phyloP scores from a whole-genome alignment of 37 sponge, comb jelly and placozoan species.

The Beroe forskalii region DNA sequence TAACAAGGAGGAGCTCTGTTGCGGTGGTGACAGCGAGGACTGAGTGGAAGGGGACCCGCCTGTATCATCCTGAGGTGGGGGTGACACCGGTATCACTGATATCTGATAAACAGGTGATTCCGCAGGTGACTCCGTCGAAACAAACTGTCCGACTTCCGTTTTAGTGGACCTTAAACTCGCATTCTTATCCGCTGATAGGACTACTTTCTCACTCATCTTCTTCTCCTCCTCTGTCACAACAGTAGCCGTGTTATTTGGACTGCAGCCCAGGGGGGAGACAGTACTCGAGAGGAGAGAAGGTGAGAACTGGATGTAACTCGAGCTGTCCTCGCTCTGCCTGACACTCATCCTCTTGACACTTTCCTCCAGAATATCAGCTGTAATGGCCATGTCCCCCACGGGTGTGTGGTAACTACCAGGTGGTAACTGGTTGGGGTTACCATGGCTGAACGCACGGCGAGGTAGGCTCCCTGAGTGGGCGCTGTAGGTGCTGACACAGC shows the following conservation, averaged over 20 bases:
- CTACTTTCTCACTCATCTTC: background rate
- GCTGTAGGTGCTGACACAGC: constrained; percentile 21
- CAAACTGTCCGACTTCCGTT: background rate
- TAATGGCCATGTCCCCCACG: background rate
- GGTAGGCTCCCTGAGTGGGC: background rate
- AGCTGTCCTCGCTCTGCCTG: background rate
- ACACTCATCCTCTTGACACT: background rate
- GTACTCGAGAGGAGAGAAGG: background rate
- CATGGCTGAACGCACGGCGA: background rate
- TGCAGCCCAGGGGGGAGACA: background rate
- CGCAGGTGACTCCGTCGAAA: background rate
- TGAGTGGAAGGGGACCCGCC: background rate
- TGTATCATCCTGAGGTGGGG: too few species aligned
- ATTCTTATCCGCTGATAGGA: background rate
- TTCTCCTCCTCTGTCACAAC: background rate
- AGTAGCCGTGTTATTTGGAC: background rate
- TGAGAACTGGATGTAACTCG: background rate
- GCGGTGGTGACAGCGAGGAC: too few species aligned
- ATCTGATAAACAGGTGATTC: background rate
- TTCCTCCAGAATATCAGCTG: background rate
- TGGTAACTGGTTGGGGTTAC: background rate
- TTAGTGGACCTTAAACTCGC: background rate
- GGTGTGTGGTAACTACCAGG: background rate
- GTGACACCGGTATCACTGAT: background rate
- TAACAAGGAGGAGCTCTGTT: background rate